These are phyloP conservation scores for Drosophila gunungcola DNA, from an alignment of 1,140 invertebrate species.

Conservation along the genomic window DNA sequence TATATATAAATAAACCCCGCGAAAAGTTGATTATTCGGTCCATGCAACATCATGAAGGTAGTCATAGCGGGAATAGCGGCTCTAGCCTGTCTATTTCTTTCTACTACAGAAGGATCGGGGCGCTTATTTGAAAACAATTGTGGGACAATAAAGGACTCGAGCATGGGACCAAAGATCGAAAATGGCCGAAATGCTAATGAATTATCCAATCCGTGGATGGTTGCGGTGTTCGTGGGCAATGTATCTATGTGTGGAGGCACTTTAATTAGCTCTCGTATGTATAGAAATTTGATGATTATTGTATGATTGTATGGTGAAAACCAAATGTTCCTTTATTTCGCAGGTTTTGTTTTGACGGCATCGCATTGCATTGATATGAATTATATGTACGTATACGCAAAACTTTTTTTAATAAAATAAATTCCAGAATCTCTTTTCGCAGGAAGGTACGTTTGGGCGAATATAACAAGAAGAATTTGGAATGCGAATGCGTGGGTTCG, in stretches of 20 bases:
- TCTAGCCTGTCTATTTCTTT: neutral
- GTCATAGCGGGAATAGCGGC: neutral
- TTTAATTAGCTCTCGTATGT: neutral
- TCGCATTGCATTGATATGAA: too few relatives aligned
- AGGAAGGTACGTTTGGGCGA: neutral
- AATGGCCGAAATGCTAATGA: neutral
- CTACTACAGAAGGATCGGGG: neutral
- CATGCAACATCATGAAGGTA: neutral
- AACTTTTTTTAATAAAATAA: neutral
- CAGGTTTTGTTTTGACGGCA: neutral
- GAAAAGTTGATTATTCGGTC: neutral
- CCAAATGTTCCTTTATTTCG: too few relatives aligned
- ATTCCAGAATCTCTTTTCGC: neutral
- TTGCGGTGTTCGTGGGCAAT: neutral
- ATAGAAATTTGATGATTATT: neutral
- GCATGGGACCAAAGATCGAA: too few relatives aligned
- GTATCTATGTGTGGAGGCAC: neutral
- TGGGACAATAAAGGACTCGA: neutral
- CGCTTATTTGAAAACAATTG: neutral
- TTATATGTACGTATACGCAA: too few relatives aligned
- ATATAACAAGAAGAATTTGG: too few relatives aligned
- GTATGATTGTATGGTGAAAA: too few relatives aligned
- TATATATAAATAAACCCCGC: too few relatives aligned
- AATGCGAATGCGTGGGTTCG: too few relatives aligned
- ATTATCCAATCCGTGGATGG: neutral